Evolutionary conservation across 2,797 vertebrate genomes (phyloP).

Genomic region (Sebastes vulpes): DNA sequence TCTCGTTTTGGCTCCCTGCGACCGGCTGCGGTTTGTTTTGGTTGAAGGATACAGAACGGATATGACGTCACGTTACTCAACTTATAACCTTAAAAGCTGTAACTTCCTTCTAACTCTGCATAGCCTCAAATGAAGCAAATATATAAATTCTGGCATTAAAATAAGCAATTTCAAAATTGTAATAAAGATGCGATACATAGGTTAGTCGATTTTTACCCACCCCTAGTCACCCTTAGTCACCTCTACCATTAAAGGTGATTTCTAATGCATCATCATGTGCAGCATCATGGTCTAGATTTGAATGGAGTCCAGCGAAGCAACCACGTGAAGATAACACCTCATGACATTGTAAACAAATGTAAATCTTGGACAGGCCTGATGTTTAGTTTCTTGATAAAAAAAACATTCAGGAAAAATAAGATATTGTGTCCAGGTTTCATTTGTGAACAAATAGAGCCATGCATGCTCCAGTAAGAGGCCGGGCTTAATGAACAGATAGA

Average conservation of each 20-base stretch:
- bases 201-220: no score
- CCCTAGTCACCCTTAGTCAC: no score
- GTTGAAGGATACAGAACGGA: no score
- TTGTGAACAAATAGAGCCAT: neutral
- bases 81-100: no score
- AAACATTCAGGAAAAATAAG: neutral
- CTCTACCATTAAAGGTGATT: neutral
- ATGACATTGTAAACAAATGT: neutral
- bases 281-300: neutral
- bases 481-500: constrained; percentile 5
- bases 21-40: no score
- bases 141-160: no score
- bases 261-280: neutral
- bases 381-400: neutral
- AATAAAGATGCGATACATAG: no score
- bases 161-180: no score
- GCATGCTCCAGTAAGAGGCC: neutral
- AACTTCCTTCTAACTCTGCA: no score
- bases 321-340: neutral
- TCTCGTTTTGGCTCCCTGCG: no score
- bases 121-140: no score
- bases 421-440: neutral
- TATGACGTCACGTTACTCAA: no score
- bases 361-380: neutral
- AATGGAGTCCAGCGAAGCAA: neutral